These are phyloP conservation scores for Keiferia lycopersicella DNA, from an alignment of 2,888 invertebrate genomes.

Conservation along the genomic window DNA sequence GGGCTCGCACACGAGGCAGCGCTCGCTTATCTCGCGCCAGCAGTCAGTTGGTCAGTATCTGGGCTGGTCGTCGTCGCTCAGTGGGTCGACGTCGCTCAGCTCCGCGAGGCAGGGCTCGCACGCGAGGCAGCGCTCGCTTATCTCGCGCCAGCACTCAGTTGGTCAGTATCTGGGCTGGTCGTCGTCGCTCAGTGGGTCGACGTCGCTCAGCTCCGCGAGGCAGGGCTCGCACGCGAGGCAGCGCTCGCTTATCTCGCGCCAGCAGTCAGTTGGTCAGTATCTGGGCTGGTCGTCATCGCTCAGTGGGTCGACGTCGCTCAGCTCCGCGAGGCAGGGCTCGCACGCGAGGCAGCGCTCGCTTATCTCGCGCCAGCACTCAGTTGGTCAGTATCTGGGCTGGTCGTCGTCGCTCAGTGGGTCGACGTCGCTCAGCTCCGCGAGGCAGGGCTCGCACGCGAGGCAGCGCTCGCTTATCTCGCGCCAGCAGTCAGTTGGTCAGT, in stretches of 20 bases:
- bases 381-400: slow-evolving; percentile 41
- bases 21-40: slow-evolving; percentile 60
- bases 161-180: no score
- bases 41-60: slow-evolving; percentile 34
- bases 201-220: slow-evolving; percentile 55
- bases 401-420: slow-evolving; percentile 71
- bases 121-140: slow-evolving; percentile 82
- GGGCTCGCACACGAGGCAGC: slow-evolving; percentile 84
- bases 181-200: no score
- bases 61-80: slow-evolving; percentile 63
- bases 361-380: slow-evolving; percentile 85
- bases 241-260: slow-evolving; percentile 71
- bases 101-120: slow-evolving; percentile 79
- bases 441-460: slow-evolving; percentile 81
- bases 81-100: slow-evolving; percentile 70
- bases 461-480: slow-evolving; percentile 82
- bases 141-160: slow-evolving; percentile 84
- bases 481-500: slow-evolving; percentile 83
- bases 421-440: slow-evolving; percentile 71
- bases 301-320: slow-evolving; percentile 71
- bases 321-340: slow-evolving; percentile 71
- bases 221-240: slow-evolving; percentile 83
- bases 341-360: slow-evolving; percentile 84
- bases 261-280: slow-evolving; percentile 42
- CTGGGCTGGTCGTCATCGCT: slow-evolving; percentile 58